Conservation (phyloP, 2,888 invertebrate species). For the Cantharis lateralis region DNA sequence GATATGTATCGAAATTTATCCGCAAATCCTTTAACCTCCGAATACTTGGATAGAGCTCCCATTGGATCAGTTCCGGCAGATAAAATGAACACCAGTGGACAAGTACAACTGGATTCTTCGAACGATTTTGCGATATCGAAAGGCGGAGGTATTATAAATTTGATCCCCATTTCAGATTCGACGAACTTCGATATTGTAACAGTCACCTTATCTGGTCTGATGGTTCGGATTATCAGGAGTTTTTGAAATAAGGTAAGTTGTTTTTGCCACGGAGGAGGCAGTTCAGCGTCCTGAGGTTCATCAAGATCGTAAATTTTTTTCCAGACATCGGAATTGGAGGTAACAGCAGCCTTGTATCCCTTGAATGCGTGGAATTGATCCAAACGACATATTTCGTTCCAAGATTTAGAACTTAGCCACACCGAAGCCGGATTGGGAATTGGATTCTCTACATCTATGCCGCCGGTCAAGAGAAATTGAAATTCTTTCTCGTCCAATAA, state of each 20-base stretch:
- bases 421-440: constrained; percentile 66
- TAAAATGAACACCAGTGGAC: constrained; percentile 79
- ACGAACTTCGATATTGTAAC: constrained; percentile 77
- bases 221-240: constrained; percentile 76
- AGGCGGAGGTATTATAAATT: constrained; percentile 78
- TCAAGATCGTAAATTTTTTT: constrained; percentile 73
- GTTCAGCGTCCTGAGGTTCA: constrained; percentile 70
- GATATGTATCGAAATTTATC: constrained; percentile 74
- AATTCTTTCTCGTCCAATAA: constrained; percentile 66
- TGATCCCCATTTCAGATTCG: constrained; percentile 68
- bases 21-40: constrained; percentile 69
- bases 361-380: constrained; percentile 54
- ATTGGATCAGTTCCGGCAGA: constrained; percentile 87
- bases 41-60: constrained; percentile 75
- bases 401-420: constrained; percentile 76
- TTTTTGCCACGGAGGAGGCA: constrained; percentile 75
- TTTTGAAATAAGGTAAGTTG: constrained; percentile 72
- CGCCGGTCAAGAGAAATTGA: constrained; percentile 77
- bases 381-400: constrained; percentile 79
- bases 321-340: constrained; percentile 66
- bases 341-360: constrained; percentile 70
- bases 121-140: constrained; percentile 80
- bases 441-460: constrained; percentile 69
- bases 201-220: constrained; percentile 87
- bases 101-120: constrained; percentile 73